A percentile compares a stretch with the other conserved stretches of the same genome.
Evolutionary conservation across 2,113 vertebrate genomes (phyloP).

Genomic region (Psittacus erithacus): DNA sequence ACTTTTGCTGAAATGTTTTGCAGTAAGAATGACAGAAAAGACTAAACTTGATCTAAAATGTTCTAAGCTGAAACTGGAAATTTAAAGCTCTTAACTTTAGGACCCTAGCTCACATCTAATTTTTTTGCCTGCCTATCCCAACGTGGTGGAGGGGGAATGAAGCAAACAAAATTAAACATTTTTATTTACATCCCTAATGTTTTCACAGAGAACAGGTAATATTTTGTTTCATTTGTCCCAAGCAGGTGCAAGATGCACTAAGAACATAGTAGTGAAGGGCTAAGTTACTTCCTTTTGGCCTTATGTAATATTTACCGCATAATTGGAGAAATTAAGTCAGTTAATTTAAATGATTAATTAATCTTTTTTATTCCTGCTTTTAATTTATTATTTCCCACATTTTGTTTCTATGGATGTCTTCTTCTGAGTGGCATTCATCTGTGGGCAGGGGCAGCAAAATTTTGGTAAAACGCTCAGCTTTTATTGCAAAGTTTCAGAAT

Average conservation of each 20-base stretch:
- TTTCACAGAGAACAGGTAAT: neutral
- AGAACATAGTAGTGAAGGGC: neutral
- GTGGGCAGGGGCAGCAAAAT: neutral
- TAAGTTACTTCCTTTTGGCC: neutral
- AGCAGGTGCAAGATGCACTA: neutral
- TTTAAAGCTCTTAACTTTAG: neutral
- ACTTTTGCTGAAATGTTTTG: neutral
- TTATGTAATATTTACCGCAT: neutral
- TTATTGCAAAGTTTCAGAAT: neutral
- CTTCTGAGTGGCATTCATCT: neutral
- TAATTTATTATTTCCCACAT: neutral
- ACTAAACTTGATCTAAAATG: neutral
- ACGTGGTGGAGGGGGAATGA: neutral
- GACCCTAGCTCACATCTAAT: neutral
- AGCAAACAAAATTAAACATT: neutral
- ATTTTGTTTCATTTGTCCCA: neutral
- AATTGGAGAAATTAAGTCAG: neutral
- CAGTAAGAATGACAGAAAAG: neutral
- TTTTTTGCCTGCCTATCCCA: neutral
- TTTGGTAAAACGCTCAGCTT: neutral
- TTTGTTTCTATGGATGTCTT: fast-evolving
- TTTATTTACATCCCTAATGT: neutral
- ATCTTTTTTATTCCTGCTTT: neutral
- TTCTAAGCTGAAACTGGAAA: neutral
- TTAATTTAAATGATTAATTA: neutral